phyloP scores from a whole-genome alignment of 2,888 invertebrate genomes.

The Pristionchus fissidentatus region DNA sequence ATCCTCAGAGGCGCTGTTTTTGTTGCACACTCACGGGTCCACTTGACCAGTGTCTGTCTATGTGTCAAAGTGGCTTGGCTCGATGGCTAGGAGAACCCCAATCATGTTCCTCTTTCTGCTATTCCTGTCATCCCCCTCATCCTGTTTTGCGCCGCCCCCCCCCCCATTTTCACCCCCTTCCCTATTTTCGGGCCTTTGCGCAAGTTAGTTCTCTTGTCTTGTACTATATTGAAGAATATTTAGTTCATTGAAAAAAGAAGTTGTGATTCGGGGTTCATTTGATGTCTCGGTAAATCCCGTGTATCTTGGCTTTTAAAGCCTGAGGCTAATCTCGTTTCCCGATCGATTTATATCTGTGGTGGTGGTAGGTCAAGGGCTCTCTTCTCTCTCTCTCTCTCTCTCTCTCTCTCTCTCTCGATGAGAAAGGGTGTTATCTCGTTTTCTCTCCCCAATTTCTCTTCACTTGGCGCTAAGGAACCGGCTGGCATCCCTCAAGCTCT shows the following conservation, averaged over 20 bases:
- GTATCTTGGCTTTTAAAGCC: background rate
- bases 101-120: too few species aligned
- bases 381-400: background rate
- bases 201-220: background rate
- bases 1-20: too few species aligned
- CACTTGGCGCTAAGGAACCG: background rate
- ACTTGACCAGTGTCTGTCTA: too few species aligned
- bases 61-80: too few species aligned
- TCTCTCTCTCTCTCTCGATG: background rate
- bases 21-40: too few species aligned
- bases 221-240: background rate
- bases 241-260: too few species aligned
- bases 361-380: background rate
- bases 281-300: background rate
- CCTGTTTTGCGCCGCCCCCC: background rate
- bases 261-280: background rate
- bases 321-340: background rate
- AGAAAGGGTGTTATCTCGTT: background rate
- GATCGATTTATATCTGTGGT: background rate
- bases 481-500: constrained; percentile 26
- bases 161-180: background rate
- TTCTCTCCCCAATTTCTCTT: background rate
- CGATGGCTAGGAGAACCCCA: too few species aligned
- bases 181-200: background rate
- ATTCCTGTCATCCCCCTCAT: background rate